Base-by-base conservation (phyloP, 2,797 vertebrate species). In the Eulemur rubriventer region DNA sequence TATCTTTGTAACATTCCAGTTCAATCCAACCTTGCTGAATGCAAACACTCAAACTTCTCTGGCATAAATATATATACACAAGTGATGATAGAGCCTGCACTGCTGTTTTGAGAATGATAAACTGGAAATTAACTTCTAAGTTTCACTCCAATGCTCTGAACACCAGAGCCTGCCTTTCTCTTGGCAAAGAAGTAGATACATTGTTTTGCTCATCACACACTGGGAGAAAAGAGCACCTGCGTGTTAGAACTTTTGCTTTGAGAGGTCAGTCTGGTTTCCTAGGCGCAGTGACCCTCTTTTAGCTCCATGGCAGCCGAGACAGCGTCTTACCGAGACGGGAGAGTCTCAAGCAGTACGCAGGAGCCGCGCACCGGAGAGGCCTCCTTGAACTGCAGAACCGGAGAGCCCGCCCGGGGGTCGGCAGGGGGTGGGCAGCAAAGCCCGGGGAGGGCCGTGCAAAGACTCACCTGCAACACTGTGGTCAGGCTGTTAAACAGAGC, bases 401-500 rank as follows among this genome's bases (percentile, higher is more conserved):
- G 91, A 41, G 80, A n/a, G 35, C 12, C 43, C 43, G 43, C 81
- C 28, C 10, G 4, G 12, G 83, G 50, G 63, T n/a, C n/a, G n/a
- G n/a, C n/a, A n/a, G n/a, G n/a, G n/a, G 38, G 69, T 20, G 2
- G 55, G 61, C n/a, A 92, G n/a, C 17, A 91, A 69, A 85, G 82
- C 13, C 6, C 0, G 83, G 4, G 35, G 41, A n/a, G 57, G 33
- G 38, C 55, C 48, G 24, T 20, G 11, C 33, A 20, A 18, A 41
- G 89, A 99, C 99, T 99, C 98, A 99, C 99, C 98, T 99, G 98
- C 96, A 98, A 99, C 50, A 98, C 98, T 96, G 98, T 99, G 92
- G 99, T 98, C 91, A 99, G 98, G 97, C 99, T 99, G 98, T 99
- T 99, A 98, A 99, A 99, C 67, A 99, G 99, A 52, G 99, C 99